These are phyloP conservation scores for Lissocephala sabroskyi DNA, from an alignment of 2,888 invertebrate genomes.

Conservation along the genomic window DNA sequence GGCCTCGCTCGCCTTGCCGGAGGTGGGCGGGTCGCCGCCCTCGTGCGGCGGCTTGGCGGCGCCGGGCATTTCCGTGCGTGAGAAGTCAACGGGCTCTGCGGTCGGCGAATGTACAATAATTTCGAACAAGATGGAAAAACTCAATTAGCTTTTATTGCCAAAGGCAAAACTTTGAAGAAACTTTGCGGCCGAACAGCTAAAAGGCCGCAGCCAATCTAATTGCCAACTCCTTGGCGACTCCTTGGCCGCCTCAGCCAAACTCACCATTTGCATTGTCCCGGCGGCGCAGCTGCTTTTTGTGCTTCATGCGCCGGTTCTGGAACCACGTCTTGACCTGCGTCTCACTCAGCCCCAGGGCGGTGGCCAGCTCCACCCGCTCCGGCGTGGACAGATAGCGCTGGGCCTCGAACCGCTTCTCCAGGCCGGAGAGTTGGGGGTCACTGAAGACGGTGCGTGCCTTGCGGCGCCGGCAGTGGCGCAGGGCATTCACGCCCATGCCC, in stretches of 20 bases:
- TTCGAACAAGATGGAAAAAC: no score
- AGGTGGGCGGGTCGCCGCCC: conserved; percentile 11
- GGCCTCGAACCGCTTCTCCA: conserved; percentile 95
- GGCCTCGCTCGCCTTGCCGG: conserved; percentile 23
- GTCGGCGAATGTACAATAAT: no score
- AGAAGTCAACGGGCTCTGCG: conserved; percentile 72
- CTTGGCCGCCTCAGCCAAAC: conserved; percentile 21
- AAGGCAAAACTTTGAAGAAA: conserved; percentile 40
- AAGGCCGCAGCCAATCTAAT: conserved; percentile 31
- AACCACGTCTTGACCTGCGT: conserved; percentile 99
- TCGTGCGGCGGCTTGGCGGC: conserved; percentile 6
- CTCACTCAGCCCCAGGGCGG: conserved; percentile 93
- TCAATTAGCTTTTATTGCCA: no score
- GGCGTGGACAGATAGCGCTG: conserved; percentile 95
- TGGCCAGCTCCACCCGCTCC: conserved; percentile 94
- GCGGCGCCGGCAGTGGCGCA: conserved; percentile 94
- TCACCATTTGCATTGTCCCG: conserved; percentile 71
- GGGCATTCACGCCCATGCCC: conserved; percentile 75
- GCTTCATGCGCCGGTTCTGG: conserved; percentile 97
- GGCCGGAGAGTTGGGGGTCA: conserved; percentile 85
- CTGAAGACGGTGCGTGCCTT: conserved; percentile 96
- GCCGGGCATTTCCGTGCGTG: conserved; percentile 63
- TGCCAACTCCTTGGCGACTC: conserved; percentile 23
- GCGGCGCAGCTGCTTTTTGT: conserved; percentile 86
- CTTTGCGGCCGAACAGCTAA: conserved; percentile 23